Evolutionary conservation across 1,140 invertebrate genomes (phyloP).

Genomic region (Euura saliciscinereae): DNA sequence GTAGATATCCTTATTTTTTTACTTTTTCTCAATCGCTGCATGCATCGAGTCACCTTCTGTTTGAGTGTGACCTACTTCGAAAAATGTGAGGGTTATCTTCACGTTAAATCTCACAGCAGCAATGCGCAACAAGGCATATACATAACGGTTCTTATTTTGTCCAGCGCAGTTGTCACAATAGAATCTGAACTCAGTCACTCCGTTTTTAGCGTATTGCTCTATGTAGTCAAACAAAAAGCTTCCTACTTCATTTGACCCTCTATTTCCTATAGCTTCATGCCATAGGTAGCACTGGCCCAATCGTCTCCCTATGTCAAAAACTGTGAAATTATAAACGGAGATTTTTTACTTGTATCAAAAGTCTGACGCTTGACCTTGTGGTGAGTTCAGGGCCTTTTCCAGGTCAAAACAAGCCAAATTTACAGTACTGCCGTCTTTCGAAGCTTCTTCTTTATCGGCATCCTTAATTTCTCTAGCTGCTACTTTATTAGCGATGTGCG

Average conservation of each 20-base stretch:
- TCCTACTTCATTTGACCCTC: no score
- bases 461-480: slow-evolving; percentile 40
- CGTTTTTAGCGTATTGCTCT: slow-evolving; percentile 17
- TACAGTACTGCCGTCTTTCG: slow-evolving; percentile 8
- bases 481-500: slow-evolving; percentile 41
- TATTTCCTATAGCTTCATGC: no score
- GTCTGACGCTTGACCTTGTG: slow-evolving; percentile 39
- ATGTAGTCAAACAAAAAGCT: no score
- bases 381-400: slow-evolving; percentile 43
- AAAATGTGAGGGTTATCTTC: slow-evolving; percentile 49
- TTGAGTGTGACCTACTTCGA: slow-evolving; percentile 49
- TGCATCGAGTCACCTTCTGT: slow-evolving; percentile 49
- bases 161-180: slow-evolving; percentile 29
- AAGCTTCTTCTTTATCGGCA: slow-evolving; percentile 34
- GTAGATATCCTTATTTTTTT: slow-evolving; percentile 45
- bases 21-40: slow-evolving; percentile 45
- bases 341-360: slow-evolving; percentile 50
- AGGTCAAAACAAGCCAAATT: slow-evolving; percentile 39
- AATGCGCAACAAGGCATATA: slow-evolving; percentile 39
- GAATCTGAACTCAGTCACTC: slow-evolving; percentile 39
- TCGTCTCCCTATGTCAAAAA: no score
- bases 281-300: no score
- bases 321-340: slow-evolving; percentile 14
- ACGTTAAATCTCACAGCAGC: slow-evolving; percentile 37
- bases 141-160: slow-evolving; percentile 54